A percentile compares a stretch with the other conserved stretches of the same genome.
These are phyloP conservation scores for Caerostris darwini DNA, from an alignment of 1,140 invertebrate species.

Conservation along the genomic window DNA sequence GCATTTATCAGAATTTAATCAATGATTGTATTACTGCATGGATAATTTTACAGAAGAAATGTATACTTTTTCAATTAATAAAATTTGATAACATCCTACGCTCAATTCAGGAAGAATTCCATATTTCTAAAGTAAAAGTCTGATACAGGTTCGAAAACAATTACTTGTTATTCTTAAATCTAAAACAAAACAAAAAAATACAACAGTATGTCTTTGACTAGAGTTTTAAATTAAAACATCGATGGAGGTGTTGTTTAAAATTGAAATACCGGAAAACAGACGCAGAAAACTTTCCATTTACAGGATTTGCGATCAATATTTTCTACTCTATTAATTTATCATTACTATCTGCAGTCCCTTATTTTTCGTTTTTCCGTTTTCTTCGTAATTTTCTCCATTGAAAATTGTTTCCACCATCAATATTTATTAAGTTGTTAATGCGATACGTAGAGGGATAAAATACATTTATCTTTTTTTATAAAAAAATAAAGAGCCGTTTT, in stretches of 20 bases:
- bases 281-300: constrained; percentile 2
- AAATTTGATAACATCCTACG: too few species aligned
- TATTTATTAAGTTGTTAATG: constrained; percentile 60
- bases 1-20: too few species aligned
- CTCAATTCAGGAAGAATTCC: too few species aligned
- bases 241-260: neutral
- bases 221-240: neutral
- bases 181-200: too few species aligned
- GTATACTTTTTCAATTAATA: too few species aligned
- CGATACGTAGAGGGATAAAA: neutral
- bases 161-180: too few species aligned
- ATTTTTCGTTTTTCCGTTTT: neutral
- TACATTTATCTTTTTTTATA: neutral
- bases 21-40: too few species aligned
- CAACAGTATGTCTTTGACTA: too few species aligned
- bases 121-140: too few species aligned
- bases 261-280: neutral
- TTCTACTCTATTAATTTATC: constrained; percentile 59
- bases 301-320: neutral
- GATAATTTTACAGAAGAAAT: too few species aligned
- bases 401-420: neutral
- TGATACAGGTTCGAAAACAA: too few species aligned
- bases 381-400: neutral
- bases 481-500: neutral
- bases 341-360: constrained; percentile 20